Evolutionary conservation across 2,113 vertebrate genomes (phyloP).

Genomic region (Ameiurus melas): DNA sequence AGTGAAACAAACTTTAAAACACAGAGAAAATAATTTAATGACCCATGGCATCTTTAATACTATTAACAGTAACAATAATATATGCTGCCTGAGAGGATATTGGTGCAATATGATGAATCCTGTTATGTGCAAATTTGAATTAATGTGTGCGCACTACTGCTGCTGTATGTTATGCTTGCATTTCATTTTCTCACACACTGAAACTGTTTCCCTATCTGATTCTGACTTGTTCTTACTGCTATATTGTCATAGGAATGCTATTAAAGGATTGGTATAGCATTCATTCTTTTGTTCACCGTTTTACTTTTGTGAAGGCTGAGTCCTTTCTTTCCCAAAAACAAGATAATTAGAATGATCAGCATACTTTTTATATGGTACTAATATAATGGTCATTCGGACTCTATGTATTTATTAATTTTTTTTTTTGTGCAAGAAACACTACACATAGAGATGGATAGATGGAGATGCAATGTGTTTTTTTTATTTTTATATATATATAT

Average conservation of each 20-base stretch:
- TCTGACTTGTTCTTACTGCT: slow-evolving; percentile 56
- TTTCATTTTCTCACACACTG: slow-evolving; percentile 70
- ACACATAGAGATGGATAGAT: no score
- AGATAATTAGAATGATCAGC: background rate
- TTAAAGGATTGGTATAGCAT: slow-evolving; percentile 63
- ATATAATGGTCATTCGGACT: background rate
- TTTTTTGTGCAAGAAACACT: background rate
- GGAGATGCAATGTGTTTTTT: background rate
- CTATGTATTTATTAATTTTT: background rate
- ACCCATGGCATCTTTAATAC: background rate
- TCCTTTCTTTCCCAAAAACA: background rate
- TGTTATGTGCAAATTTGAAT: slow-evolving; percentile 45
- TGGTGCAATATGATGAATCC: slow-evolving; percentile 70
- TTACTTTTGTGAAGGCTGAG: background rate
- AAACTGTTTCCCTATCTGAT: slow-evolving; percentile 47
- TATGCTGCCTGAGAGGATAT: slow-evolving; percentile 57
- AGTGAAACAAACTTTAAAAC: background rate
- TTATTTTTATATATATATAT: no score
- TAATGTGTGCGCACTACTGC: slow-evolving; percentile 43
- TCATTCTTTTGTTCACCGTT: background rate
- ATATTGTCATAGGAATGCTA: slow-evolving; percentile 70
- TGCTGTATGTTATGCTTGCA: slow-evolving; percentile 63
- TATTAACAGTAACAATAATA: no score
- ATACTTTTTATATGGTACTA: background rate
- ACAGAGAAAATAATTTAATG: background rate